Evolutionary conservation across 2,797 vertebrate species (phyloP), one percentile per base, ranked within the genome.

Genomic region (Lepilemur septentrionalis): DNA sequence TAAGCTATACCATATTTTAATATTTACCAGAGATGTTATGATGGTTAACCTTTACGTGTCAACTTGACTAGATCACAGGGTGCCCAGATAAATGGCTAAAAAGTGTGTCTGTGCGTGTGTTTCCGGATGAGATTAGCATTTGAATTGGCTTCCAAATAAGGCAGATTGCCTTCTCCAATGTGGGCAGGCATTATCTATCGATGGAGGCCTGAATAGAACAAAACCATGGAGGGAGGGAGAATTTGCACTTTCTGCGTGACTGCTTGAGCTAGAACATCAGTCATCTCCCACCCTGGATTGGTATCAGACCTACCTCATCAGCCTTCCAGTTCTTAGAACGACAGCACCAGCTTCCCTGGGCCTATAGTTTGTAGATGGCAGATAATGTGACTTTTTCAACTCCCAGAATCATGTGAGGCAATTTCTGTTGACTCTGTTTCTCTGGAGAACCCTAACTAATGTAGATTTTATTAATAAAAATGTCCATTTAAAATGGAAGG

Each of bases 391-490:
- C 17, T 17, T 43, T 89, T 35, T 81, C 30, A 61, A 13, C 20
- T 23, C 67, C 59, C 35, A 20, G 59, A 52, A 50, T 67, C 50
- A 75, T 59, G 20, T 48, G n/a, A 89, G 61, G 22, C 48, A 87
- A 25, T 18, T 75, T 17, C n/a, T 81, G 38, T 13, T n/a, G 4
- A 22, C 48, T 52, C 67, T 83, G n/a, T 28, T 41, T 79, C 41
- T 76, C 30, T 69, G n/a, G 35, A 48, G 48, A 85, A 50, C 52
- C 67, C 17, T 55, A 38, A 55, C 28, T 73, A 80, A 50, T 9
- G 67, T 7, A 65, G 11, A 72, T 97, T 94, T 93, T 43, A 86
- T 88, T 75, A 78, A 78, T 52, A 30, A 78, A 96, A 95, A 73
- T 30, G 41, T 1, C 20, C 5, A 79, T 76, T 96, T 82, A 57